These are phyloP conservation scores for Gracilinanus agilis DNA, from an alignment of 2,113 vertebrate genomes.

Conservation along the genomic window DNA sequence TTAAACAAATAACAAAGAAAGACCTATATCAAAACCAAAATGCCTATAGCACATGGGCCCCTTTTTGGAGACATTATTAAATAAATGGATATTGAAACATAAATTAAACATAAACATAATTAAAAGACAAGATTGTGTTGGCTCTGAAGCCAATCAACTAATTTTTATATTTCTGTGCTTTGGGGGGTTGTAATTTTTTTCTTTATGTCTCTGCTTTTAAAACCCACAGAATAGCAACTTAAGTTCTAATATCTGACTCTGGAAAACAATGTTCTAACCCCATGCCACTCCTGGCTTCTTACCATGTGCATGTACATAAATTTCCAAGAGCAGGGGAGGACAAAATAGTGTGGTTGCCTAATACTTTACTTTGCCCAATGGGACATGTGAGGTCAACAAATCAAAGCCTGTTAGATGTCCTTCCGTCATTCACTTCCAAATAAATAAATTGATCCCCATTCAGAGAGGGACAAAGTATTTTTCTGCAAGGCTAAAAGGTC, in stretches of 20 bases:
- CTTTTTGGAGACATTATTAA: neutral
- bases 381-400: slow-evolving; percentile 68
- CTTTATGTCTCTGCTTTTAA: neutral
- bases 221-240: neutral
- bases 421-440: neutral
- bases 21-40: neutral
- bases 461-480: slow-evolving; percentile 8
- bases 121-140: neutral
- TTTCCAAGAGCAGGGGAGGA: slow-evolving; percentile 25
- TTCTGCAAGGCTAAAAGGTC: neutral
- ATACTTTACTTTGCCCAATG: slow-evolving; percentile 15
- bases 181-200: neutral
- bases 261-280: neutral
- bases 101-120: neutral
- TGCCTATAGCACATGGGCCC: neutral
- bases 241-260: neutral
- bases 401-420: slow-evolving; percentile 16
- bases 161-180: neutral
- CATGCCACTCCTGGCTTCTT: neutral
- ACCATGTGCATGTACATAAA: slow-evolving; percentile 28
- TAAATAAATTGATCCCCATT: neutral
- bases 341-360: slow-evolving; percentile 67
- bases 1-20: neutral
- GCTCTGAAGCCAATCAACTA: neutral
- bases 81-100: neutral